Evolutionary conservation across 2,113 vertebrate species (phyloP), one percentile per base, ranked within the genome.

Genomic region (Neogale vison): DNA sequence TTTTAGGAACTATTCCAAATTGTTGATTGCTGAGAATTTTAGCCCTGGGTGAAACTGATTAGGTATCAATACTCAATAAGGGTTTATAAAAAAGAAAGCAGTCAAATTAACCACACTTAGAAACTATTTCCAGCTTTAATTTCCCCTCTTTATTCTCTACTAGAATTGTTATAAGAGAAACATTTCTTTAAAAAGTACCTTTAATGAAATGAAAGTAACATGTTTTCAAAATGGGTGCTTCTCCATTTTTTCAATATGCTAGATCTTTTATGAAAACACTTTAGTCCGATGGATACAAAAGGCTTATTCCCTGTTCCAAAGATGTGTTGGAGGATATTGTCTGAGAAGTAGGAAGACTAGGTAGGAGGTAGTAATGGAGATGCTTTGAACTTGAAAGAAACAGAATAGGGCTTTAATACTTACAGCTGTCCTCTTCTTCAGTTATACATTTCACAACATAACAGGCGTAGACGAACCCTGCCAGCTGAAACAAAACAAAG

Each of bases 401-500:
- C 59, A 85, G 97, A 98, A 98, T 88, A 97, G 97, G 98, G 92
- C 89, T 98, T 98, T 98, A 95, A 96, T 99, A 99, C 99, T 99
- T 99, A 99, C 99, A 99, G 99, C 99, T 99, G 99, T 99, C 99
- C 97, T 99, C 99, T 98, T 99, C 99, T 99, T 99, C 99, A 97
- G 99, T 99, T 98, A 99, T 99, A 97, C 99, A 99, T 99, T 99
- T 99, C 99, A 99, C 99, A 98, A 99, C 99, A 91, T 99, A 99
- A 98, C 99, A 99, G 99, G 99, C 99, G 96, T 99, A 99, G 99
- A 99, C 99, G 99, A 99, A 99, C 95, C 99, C 99, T 98, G 99
- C 99, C 98, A 99, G 99, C 99, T 99, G 98, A 98, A 99, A 99
- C 98, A 98, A 98, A 99, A 99, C 86, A 97, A 88, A 98, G 97